Evolutionary conservation across 1,140 invertebrate genomes (phyloP).

Genomic region (Pemphigus obesinymphae): DNA sequence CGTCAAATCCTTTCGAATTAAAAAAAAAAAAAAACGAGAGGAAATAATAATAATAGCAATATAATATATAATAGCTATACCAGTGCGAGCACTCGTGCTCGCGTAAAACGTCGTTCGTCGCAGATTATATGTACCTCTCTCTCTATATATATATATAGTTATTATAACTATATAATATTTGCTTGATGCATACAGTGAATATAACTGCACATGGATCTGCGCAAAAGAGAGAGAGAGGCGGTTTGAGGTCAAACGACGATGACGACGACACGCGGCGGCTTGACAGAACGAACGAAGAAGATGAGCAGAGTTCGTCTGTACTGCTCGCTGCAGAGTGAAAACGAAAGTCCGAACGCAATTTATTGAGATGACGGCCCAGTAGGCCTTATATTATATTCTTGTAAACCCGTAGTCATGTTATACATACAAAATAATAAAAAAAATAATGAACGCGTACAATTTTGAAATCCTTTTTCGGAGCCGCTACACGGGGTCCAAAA

Average conservation of each 20-base stretch:
- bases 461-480: not conserved
- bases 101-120: not conserved
- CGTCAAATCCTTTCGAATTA: conserved; percentile 38
- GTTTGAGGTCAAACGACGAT: conserved; percentile 22
- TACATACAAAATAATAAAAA: too few relatives aligned
- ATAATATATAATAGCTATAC: not conserved
- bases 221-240: not conserved
- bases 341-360: not conserved
- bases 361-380: not conserved
- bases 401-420: too few relatives aligned
- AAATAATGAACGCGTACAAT: too few relatives aligned
- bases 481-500: not conserved
- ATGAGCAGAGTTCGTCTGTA: not conserved
- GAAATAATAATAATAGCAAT: not conserved
- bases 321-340: too few relatives aligned
- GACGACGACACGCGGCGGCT: not conserved
- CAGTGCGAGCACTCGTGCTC: not conserved
- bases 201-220: too few relatives aligned
- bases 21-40: not conserved
- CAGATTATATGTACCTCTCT: too few relatives aligned
- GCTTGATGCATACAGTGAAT: too few relatives aligned
- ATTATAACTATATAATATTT: too few relatives aligned
- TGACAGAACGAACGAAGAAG: not conserved
- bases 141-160: too few relatives aligned
- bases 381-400: too few relatives aligned